Base-by-base conservation (phyloP, 2,797 vertebrate species). In the Borostomias antarcticus region DNA sequence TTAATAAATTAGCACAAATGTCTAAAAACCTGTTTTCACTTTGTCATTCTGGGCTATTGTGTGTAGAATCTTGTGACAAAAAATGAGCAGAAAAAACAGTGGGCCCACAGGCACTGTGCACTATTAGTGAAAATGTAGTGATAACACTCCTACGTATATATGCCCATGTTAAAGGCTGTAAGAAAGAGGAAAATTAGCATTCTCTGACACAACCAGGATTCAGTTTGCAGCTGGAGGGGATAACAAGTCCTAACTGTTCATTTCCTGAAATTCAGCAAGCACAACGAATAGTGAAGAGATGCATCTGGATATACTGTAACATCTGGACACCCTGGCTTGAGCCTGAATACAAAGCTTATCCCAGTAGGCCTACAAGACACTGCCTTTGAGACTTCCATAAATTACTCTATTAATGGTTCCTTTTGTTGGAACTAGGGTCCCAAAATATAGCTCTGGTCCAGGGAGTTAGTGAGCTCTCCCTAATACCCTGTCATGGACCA, bases 261-360 rank as follows among this genome's bases (percentile, higher is more conserved):
- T 85, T 84, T 86, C 80, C 83, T 85, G 75, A 69, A 50, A 50
- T 43, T 25, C 61, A 51, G 13, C 28, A 30, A 62, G 23, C 28
- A 2, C 25, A 40, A 33, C 21, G 21, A 40, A 59, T 40, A 21
- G 58, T 25, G 1, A 25, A 40, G 1, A 58, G 3, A 13, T 56
- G 28, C 52, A 30, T 56, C 26, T 43, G 76, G 68, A 79, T 75
- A 57, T 40, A 58, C 7, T 0, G 54, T 66, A 61, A 68, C 77
- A 85, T 83, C 79, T 83, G 81, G 81, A 72, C 51, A 61, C 17
- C 59, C 19, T 29, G 57, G 64, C 62, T 60, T 82, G 48, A 68
- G 5, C 47, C 61, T 63, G 53, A 81, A 81, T 82, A 68, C 80
- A 74, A 60, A 76, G 71, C 40, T 63, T 53, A 75, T 82, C 57